These are phyloP conservation scores for Branchipolynoe longqiensis DNA, from an alignment of 2,888 invertebrate genomes.

Conservation along the genomic window DNA sequence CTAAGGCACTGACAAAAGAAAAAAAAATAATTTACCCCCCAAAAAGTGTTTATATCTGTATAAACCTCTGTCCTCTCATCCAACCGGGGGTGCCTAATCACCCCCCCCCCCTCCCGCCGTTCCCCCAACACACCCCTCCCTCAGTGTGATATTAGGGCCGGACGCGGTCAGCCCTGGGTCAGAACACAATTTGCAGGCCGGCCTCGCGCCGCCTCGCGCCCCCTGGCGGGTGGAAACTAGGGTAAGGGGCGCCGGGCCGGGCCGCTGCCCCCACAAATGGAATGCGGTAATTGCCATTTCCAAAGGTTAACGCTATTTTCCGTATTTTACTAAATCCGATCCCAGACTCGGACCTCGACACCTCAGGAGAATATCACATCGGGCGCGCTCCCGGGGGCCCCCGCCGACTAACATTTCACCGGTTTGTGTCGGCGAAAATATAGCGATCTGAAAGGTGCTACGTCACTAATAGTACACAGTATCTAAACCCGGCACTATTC, in stretches of 20 bases:
- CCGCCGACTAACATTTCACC: too few relatives aligned
- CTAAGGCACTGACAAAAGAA: too few relatives aligned
- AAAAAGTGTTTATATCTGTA: background rate
- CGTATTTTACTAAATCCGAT: conserved; percentile 50
- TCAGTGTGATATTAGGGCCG: background rate
- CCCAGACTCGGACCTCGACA: conserved; percentile 13
- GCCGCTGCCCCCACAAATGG: conserved; percentile 13
- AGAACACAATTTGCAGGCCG: conserved; percentile 10
- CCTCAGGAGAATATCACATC: conserved; percentile 37
- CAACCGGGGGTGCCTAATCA: background rate
- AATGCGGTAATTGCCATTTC: conserved; percentile 59
- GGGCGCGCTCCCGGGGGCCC: background rate
- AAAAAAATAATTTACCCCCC: too few relatives aligned
- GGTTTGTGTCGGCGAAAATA: too few relatives aligned
- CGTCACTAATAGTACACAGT: too few relatives aligned
- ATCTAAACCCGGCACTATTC: too few relatives aligned
- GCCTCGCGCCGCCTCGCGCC: conserved; percentile 8
- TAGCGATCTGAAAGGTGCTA: too few relatives aligned
- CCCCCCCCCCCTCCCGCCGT: background rate
- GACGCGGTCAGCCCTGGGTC: conserved; percentile 24
- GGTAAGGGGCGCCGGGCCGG: conserved; percentile 28
- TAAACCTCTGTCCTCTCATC: background rate
- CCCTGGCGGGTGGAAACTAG: conserved; percentile 18
- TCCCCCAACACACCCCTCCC: background rate
- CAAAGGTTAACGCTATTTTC: conserved; percentile 58